Base-by-base conservation (phyloP, 2,888 invertebrate genomes). In the Philonicus albiceps region DNA sequence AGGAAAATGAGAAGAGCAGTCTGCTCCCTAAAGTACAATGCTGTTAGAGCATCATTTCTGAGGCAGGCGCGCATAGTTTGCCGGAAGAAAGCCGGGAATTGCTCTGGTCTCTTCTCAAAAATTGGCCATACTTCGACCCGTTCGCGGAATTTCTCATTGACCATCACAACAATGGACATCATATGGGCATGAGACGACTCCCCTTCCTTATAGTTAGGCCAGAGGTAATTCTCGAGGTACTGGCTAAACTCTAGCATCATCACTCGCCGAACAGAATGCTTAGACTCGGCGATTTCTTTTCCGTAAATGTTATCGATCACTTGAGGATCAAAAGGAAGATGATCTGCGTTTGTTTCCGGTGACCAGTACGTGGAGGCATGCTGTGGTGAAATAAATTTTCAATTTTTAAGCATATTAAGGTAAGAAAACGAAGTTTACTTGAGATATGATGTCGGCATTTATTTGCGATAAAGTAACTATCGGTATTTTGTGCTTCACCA, bases 91-190 rank as follows among this genome's bases (percentile, higher is more conserved):
- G 94, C 95, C 0, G 96, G 94, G 91, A 98, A 98, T 88, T 97
- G 94, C 2, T 95, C 94, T 0, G 96, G 95, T 86, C 94, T 93
- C 89, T 95, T 95, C 87, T 96, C 95, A 90, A 99, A 98, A 89
- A 96, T 96, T 93, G 97, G 96, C 99, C 99, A 99, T 3, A 98
- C 98, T 88, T 97, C 97, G 8, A 99, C 98, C 85, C 99, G 93
- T 92, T 99, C 99, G 1, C 99, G 94, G 91, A 98, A 98, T 92
- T 99, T 99, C 91, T 99, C 99, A 93, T 99, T 99, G 75, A 99
- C 95, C 97, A 99, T 98, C 0, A 97, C 96, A n/a, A 98, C 97
- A 88, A 99, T 98, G 0, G 99, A 98, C 95, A 99, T 95, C 90
- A 98, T 95, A 91, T 99, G 98, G n/a, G 96, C 95, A 89, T 96